Evolutionary conservation across 2,888 invertebrate genomes (phyloP), one percentile per base, ranked within the genome.

Genomic region (Scaptomyza flava): DNA sequence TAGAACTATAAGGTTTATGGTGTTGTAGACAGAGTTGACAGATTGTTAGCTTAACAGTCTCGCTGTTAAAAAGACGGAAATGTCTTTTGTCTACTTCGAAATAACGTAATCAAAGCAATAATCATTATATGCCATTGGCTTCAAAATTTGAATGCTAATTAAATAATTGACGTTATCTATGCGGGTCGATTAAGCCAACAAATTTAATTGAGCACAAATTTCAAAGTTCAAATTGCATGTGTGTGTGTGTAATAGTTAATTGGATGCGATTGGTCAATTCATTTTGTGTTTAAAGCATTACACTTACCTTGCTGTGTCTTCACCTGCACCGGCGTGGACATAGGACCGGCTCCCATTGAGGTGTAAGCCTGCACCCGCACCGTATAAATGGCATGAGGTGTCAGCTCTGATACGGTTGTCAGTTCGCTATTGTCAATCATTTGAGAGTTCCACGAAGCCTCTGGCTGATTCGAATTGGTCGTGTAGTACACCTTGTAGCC

Each of bases 401-500:
- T 96, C 84, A 99, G 93, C 91, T 98, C 97, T 87, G 96, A 96
- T 91, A 99, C 96, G 45, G 98, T 98, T 59, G 98, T 98, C 90
- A 98, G 92, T 90, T 96, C 96, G 92, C 96, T 98, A 92, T 96
- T 98, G 93, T 98, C 98, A 90, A 98, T 98, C 94, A 96, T 96
- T 93, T 97, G 97, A 5, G 97, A 96, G 87, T 96, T 95, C 99
- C 99, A 99, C 36, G 96, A 96, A 67, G 96, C 95, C 93, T 98
- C 95, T 9, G 96, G 95, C 77, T 96, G 95, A 76, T 96, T 95
- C 23, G 98, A 95, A 87, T 97, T 96, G 75, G 96, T 96, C 6
- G 98, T 98, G 93, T 98, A 99, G 93, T 97, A 98, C 72, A 99
- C 97, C 93, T 98, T 98, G 94, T 99, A 99, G 79, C 98, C 98